Base-by-base conservation (phyloP, 53 echinoderm and acorn worm genomes). In the Astropecten irregularis region DNA sequence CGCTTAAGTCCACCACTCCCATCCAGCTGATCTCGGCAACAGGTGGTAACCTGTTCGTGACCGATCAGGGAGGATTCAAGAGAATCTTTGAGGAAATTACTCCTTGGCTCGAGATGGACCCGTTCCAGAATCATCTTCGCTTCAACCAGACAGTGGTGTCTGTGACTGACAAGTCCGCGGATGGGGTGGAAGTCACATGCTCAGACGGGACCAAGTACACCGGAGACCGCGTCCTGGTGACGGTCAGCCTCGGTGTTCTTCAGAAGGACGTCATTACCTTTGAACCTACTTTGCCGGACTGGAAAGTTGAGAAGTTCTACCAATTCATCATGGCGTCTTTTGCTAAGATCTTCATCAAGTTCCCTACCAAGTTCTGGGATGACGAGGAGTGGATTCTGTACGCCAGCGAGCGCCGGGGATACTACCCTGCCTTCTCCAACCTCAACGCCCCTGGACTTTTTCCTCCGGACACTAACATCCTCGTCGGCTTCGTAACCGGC, bases 261-360 rank as follows among this genome's bases (percentile, higher is more conserved):
- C n/a, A n/a, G n/a, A n/a, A n/a, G n/a, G n/a, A n/a, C n/a, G n/a
- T n/a, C n/a, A n/a, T 86, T 13, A 40, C 76, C 18, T 86, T 86
- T 26, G 22, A 47, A 38, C 86, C 85, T 2, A 63, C 73, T 8
- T 57, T 85, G 10, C 85, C 85, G 31, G 73, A 73, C 10, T 85
- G 85, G 86, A 86, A 86, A 74, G 66, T 76, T 14, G 47, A 44
- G 31, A 65, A 62, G 18, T 46, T 86, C 39, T 63, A 40, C 16
- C 86, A 76, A 21, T 86, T 86, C 26, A 49, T 49, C 18, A 86
- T 86, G 86, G 86, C 51, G n/a, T 61, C 53, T 11, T 86, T 74
- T 14, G 63, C 76, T 14, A 86, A 86, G 63, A 37, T 76, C 73
- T 85, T 85, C 32, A 56, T 85, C 42, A 74, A 62, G 50, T 85